These are phyloP conservation scores for Neofelis nebulosa DNA, from an alignment of 2,113 vertebrate species.

Conservation along the genomic window DNA sequence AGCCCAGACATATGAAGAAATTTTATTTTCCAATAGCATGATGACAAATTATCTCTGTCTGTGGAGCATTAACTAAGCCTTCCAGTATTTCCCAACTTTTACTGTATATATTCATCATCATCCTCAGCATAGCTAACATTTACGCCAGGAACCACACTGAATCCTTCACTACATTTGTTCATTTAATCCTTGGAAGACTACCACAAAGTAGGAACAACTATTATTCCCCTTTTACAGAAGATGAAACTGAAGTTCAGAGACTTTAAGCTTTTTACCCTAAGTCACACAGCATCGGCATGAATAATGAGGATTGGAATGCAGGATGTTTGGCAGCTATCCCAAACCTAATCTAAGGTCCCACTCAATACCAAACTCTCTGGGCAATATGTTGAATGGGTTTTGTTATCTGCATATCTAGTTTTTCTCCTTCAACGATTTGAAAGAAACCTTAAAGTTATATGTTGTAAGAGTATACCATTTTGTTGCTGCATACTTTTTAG, in stretches of 20 bases:
- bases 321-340: neutral
- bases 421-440: neutral
- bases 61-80: neutral
- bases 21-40: neutral
- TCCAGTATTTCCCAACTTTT: neutral
- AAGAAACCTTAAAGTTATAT: neutral
- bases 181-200: neutral
- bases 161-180: neutral
- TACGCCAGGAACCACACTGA: neutral
- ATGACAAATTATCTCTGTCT: neutral
- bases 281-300: too few relatives aligned
- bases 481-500: neutral
- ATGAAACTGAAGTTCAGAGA: neutral
- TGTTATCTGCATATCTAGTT: neutral
- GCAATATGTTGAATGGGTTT: neutral
- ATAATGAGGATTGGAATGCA: neutral
- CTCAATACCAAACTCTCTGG: neutral
- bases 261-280: neutral
- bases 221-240: neutral
- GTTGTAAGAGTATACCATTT: neutral
- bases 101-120: neutral
- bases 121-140: neutral
- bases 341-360: fast-evolving
- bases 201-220: neutral
- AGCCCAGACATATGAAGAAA: neutral